A percentile compares a stretch with the other conserved stretches of the same genome.
Conservation (phyloP, 2,113 vertebrate species). For the Rattus rattus region DNA sequence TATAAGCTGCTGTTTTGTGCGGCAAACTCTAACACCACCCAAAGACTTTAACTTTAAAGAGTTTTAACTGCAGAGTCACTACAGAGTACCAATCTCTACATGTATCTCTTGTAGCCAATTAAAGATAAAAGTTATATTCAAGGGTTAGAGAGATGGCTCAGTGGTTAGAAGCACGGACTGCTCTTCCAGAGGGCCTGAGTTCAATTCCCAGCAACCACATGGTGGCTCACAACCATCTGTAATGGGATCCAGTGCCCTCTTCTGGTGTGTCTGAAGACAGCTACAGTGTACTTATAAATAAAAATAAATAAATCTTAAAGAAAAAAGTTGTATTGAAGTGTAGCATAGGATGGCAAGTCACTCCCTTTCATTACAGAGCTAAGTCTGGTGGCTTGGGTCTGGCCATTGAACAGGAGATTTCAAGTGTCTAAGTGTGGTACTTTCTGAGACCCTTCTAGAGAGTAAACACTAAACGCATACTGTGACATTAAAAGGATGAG, state of each 20-base stretch:
- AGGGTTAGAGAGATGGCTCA: too few relatives aligned
- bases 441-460: background rate
- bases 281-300: too few relatives aligned
- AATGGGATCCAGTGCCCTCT: too few relatives aligned
- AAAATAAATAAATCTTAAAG: too few relatives aligned
- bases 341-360: background rate
- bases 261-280: too few relatives aligned
- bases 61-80: background rate
- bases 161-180: too few relatives aligned
- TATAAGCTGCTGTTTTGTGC: background rate
- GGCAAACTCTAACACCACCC: rapidly evolving
- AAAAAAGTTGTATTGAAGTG: too few relatives aligned
- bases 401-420: background rate
- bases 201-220: too few relatives aligned
- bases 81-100: background rate
- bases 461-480: background rate
- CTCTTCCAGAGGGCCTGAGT: too few relatives aligned
- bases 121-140: background rate
- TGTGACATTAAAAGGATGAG: background rate
- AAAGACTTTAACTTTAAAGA: background rate
- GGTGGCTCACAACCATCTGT: too few relatives aligned
- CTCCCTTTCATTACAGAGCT: background rate
- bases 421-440: background rate
- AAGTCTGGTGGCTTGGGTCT: background rate
- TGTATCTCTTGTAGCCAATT: background rate